phyloP scores from a whole-genome alignment of 2,113 vertebrate species.

The Saimiri boliviensis region DNA sequence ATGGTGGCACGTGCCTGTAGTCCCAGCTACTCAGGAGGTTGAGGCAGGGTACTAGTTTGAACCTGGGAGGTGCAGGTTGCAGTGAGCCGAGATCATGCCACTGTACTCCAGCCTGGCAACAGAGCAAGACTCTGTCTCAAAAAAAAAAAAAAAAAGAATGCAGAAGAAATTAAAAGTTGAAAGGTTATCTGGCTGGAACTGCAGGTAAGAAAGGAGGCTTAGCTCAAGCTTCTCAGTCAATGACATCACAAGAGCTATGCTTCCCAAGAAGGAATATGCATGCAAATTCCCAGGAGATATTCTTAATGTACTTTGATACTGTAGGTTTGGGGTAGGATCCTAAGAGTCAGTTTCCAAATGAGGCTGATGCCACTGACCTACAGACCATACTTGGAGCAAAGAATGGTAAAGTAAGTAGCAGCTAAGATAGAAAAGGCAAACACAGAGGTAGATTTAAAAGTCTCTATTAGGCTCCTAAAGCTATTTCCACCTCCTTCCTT shows the following conservation, averaged over 20 bases:
- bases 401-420: background rate
- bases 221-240: background rate
- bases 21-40: too few species aligned
- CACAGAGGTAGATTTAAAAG: background rate
- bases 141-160: background rate
- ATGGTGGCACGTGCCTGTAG: too few species aligned
- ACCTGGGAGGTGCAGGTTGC: too few species aligned
- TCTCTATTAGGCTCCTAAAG: background rate
- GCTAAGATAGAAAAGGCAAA: background rate
- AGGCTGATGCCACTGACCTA: background rate
- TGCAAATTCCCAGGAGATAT: background rate
- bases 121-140: too few species aligned
- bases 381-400: background rate
- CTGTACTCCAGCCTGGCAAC: too few species aligned
- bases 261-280: background rate
- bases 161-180: slow-evolving; percentile 26
- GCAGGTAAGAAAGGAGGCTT: background rate
- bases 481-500: background rate
- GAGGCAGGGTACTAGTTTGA: too few species aligned
- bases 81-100: too few species aligned
- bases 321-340: background rate
- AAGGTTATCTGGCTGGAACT: background rate
- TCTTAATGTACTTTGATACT: background rate
- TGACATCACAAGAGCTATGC: background rate
- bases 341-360: background rate